Conservation (phyloP, 2,113 vertebrate genomes). For the Theropithecus gelada region DNA sequence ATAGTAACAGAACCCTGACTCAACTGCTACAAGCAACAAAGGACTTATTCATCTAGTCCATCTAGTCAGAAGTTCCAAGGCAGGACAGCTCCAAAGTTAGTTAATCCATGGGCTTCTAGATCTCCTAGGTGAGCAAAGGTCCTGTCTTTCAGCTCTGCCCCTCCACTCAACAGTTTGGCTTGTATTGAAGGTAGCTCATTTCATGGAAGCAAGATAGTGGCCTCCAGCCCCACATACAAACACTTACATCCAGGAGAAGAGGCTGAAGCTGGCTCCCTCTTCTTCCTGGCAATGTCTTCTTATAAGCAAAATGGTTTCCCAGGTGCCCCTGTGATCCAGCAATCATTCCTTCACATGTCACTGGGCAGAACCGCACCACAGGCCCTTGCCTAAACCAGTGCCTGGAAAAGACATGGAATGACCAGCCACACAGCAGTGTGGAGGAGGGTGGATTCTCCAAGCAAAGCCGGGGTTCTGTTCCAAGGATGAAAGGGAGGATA, state of each 20-base stretch:
- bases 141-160: background rate
- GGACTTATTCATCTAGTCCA: background rate
- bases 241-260: background rate
- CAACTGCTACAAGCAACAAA: background rate
- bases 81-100: background rate
- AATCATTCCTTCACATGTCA: background rate
- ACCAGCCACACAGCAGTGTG: background rate
- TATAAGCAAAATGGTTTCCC: background rate
- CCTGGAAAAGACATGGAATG: background rate
- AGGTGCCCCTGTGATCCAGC: background rate
- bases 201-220: background rate
- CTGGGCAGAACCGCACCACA: background rate
- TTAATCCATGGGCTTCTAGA: background rate
- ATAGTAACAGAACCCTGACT: background rate
- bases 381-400: background rate
- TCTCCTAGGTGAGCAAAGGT: background rate
- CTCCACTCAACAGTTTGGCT: background rate
- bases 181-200: background rate
- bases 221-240: background rate
- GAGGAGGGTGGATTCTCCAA: background rate
- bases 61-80: background rate
- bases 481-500: background rate
- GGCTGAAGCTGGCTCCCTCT: background rate
- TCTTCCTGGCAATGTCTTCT: background rate
- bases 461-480: background rate